These are phyloP conservation scores for Periophthalmus magnuspinnatus DNA, from an alignment of 2,797 vertebrate species.

Conservation along the genomic window DNA sequence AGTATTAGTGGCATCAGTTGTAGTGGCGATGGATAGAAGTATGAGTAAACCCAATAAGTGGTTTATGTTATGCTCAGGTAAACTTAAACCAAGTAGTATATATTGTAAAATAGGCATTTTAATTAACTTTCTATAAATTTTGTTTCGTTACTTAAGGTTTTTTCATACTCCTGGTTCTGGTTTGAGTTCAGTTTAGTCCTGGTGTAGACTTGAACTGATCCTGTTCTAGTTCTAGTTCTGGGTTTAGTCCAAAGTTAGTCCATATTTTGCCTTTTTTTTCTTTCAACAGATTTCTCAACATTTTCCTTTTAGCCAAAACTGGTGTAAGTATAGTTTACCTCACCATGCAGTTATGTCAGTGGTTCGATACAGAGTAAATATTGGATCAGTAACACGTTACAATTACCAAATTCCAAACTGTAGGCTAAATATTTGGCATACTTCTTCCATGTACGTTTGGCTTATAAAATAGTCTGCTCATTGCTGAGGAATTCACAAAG, in stretches of 20 bases:
- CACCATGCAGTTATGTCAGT: background rate
- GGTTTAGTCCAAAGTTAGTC: background rate
- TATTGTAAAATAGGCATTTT: too few species aligned
- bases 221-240: background rate
- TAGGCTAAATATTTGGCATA: background rate
- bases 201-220: too few species aligned
- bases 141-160: too few species aligned
- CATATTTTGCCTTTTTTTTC: too few species aligned
- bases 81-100: too few species aligned
- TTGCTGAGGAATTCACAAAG: slow-evolving; percentile 3
- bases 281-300: too few species aligned
- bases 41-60: too few species aligned
- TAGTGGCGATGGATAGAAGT: background rate
- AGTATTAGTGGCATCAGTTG: background rate
- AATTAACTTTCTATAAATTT: too few species aligned
- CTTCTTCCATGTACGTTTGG: slow-evolving; percentile 18
- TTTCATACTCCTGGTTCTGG: background rate
- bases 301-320: too few species aligned
- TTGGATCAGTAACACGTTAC: background rate
- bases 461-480: slow-evolving; percentile 20
- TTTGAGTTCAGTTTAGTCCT: too few species aligned
- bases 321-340: background rate
- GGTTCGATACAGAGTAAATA: background rate
- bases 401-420: background rate
- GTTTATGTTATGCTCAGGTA: too few species aligned